A percentile compares a stretch with the other conserved stretches of the same genome.
Conservation (phyloP, 1,140 invertebrate species). For the Galleria mellonella region DNA sequence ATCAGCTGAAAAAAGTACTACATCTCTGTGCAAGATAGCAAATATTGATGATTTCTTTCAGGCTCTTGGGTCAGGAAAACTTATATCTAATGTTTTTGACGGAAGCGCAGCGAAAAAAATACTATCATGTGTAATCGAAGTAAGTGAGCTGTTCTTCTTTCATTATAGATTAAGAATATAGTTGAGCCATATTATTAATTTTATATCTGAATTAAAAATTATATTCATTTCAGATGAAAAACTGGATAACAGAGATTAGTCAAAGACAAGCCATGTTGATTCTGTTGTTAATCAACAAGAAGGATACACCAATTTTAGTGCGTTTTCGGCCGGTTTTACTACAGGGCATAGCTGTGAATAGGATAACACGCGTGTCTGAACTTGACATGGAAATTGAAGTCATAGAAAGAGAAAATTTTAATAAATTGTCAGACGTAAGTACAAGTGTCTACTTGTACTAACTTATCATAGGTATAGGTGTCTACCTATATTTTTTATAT, state of each 20-base stretch:
- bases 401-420: slow-evolving; percentile 52
- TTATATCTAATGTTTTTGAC: slow-evolving; percentile 24
- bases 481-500: no score
- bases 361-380: slow-evolving; percentile 47
- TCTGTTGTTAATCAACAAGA: slow-evolving; percentile 52
- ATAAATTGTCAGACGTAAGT: slow-evolving; percentile 31
- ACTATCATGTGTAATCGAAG: slow-evolving; percentile 22
- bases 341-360: slow-evolving; percentile 56
- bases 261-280: slow-evolving; percentile 47
- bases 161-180: no score
- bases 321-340: slow-evolving; percentile 41
- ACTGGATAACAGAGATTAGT: slow-evolving; percentile 47
- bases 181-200: no score
- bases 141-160: no score
- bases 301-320: slow-evolving; percentile 45
- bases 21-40: slow-evolving; percentile 34
- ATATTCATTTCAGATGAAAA: slow-evolving; percentile 42
- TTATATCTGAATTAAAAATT: no score
- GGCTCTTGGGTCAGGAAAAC: slow-evolving; percentile 35
- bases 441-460: neutral
- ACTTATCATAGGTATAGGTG: neutral
- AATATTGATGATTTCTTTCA: slow-evolving; percentile 51
- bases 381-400: slow-evolving; percentile 65
- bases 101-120: slow-evolving; percentile 20
- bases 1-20: slow-evolving; percentile 18